Conservation (phyloP, 2,113 vertebrate species). For the Oreochromis niloticus region DNA sequence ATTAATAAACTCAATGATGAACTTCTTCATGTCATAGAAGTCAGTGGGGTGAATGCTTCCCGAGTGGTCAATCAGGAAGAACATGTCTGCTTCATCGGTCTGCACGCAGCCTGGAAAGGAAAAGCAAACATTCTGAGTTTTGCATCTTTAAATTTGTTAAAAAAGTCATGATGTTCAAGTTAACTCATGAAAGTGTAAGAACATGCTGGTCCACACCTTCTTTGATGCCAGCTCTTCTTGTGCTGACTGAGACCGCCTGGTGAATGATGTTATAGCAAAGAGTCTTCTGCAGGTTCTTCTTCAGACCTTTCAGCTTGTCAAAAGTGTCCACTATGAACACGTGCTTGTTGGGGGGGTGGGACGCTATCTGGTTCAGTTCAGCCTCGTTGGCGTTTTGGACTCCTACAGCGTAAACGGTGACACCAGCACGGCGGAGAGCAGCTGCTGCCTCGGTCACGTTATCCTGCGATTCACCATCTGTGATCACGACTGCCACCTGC, state of each 20-base stretch:
- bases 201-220: conserved; percentile 63
- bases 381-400: conserved; percentile 48
- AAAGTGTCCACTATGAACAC: conserved; percentile 68
- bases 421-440: conserved; percentile 57
- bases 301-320: conserved; percentile 60
- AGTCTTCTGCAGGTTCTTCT: conserved; percentile 61
- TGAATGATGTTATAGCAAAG: conserved; percentile 69
- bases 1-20: conserved; percentile 71
- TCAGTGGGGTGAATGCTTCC: conserved; percentile 66
- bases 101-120: conserved; percentile 71
- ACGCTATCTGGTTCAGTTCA: conserved; percentile 69
- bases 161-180: background rate
- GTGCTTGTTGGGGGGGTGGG: conserved; percentile 70
- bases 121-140: background rate
- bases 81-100: conserved; percentile 82
- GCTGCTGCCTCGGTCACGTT: conserved; percentile 54
- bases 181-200: background rate
- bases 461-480: conserved; percentile 73
- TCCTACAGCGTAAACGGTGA: conserved; percentile 75
- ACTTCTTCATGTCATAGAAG: conserved; percentile 79
- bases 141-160: background rate
- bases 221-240: conserved; percentile 22
- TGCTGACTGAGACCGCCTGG: background rate
- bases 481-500: conserved; percentile 80
- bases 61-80: conserved; percentile 84